phyloP scores from a whole-genome alignment of 2,113 vertebrate genomes.

The Ursus arctos region DNA sequence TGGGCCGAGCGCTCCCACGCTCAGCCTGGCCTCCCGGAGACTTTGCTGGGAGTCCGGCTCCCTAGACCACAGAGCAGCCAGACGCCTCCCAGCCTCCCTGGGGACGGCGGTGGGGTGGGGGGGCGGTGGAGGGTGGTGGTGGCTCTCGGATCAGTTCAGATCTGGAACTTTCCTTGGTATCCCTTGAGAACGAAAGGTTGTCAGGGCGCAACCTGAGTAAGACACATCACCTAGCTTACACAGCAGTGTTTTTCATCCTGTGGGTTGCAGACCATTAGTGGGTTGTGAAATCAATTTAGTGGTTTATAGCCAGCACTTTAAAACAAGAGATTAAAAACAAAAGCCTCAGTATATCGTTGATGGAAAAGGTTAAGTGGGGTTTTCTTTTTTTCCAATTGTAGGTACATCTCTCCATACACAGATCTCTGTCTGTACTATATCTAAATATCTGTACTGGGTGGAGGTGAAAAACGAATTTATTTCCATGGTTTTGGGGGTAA shows the following conservation, averaged over 20 bases:
- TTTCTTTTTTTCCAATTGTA: no score
- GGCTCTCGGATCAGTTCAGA: not conserved
- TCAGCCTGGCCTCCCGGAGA: not conserved
- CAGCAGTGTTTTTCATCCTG: not conserved
- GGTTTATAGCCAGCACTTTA: slow-evolving; percentile 44
- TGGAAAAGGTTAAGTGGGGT: not conserved
- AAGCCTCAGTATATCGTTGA: not conserved
- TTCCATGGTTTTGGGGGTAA: not conserved
- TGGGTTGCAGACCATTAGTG: not conserved
- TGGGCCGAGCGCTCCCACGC: rapidly evolving
- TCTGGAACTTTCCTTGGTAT: not conserved
- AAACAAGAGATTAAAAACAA: not conserved
- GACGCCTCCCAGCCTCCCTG: not conserved
- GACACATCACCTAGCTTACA: not conserved
- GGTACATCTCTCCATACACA: no score
- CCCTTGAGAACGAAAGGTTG: not conserved
- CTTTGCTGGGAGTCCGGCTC: not conserved
- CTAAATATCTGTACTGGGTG: not conserved
- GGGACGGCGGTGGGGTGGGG: not conserved
- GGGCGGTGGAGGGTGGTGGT: rapidly evolving
- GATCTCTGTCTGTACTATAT: not conserved
- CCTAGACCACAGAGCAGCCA: rapidly evolving
- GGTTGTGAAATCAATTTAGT: slow-evolving; percentile 65
- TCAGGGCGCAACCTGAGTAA: rapidly evolving
- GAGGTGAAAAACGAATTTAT: not conserved